A percentile compares a stretch with the other conserved stretches of the same genome.
These are phyloP conservation scores for Eupsilia transversa DNA, from an alignment of 2,888 invertebrate genomes.

Conservation along the genomic window DNA sequence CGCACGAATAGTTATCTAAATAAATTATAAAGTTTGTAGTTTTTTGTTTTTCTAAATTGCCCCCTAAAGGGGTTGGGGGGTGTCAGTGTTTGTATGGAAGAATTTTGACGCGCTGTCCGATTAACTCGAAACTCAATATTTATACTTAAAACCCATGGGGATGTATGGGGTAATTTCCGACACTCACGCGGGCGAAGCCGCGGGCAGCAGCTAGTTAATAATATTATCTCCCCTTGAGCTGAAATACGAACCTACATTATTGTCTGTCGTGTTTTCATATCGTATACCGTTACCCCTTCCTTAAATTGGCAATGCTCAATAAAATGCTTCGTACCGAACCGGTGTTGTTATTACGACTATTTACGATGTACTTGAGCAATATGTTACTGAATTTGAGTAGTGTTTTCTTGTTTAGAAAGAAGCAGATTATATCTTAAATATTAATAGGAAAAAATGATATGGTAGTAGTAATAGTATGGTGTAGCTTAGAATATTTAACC, in stretches of 20 bases:
- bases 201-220: too few relatives aligned
- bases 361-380: slow-evolving; percentile 3
- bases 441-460: neutral
- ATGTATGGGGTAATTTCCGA: too few relatives aligned
- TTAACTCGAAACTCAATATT: too few relatives aligned
- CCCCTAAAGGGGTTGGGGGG: too few relatives aligned
- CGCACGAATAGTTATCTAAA: too few relatives aligned
- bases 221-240: neutral
- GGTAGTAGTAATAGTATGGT: neutral
- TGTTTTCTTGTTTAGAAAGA: neutral
- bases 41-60: too few relatives aligned
- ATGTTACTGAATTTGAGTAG: neutral
- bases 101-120: too few relatives aligned
- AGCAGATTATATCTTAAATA: neutral
- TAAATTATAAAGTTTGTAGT: too few relatives aligned
- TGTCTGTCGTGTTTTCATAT: slow-evolving; percentile 27
- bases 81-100: too few relatives aligned
- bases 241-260: slow-evolving; percentile 9
- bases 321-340: slow-evolving; percentile 15
- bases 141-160: too few relatives aligned
- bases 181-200: too few relatives aligned
- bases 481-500: neutral
- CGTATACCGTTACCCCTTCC: slow-evolving; percentile 8
- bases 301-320: slow-evolving; percentile 3
- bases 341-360: slow-evolving; percentile 35